Evolutionary conservation across 2,797 vertebrate species (phyloP), one percentile per base, ranked within the genome.

Genomic region (Apogon talboti): DNA sequence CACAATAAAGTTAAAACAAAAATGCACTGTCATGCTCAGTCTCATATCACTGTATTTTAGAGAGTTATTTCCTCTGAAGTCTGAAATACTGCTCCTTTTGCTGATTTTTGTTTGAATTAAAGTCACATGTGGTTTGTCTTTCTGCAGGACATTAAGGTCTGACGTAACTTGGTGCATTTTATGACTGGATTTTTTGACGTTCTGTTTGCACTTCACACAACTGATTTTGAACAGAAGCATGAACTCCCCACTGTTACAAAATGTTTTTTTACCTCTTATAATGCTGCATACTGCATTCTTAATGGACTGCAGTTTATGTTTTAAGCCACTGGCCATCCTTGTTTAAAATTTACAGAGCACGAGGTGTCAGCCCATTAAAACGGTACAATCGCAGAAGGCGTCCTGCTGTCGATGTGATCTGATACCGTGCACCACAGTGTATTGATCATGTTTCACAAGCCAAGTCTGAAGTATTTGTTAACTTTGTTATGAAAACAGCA

Each of bases 401-500:
- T 71, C n/a, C 33, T 66, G 53, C 58, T 57, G 60, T 50, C 38
- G 1, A 3, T 42, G 45, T 33, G 30, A 63, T 76, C 50, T 47
- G 48, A 74, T 21, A 48, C 15, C 12, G 3, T 6, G 12, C 24
- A 14, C 53, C 37, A 44, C 35, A 11, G 51, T 43, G 38, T 57
- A 28, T 13, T 38, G 40, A 28, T 78, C 50, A 42, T 42, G 35
- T 76, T 76, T 71, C 65, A 73, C 65, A 62, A 69, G 60, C 18
- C 38, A 14, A 7, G 37, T 42, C 6, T 55, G 24, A 73, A 58
- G 24, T 49, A 14, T 81, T 76, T 12, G 1, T 66, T 49, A 57
- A 49, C 35, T 55, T 53, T 57, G 60, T 73, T 70, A 66, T 72
- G 67, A 74, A 82, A 74, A 53, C 37, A 38, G 37, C 14, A 19